Base-by-base conservation (phyloP, 2,113 vertebrate species). In the Oophaga pumilio region DNA sequence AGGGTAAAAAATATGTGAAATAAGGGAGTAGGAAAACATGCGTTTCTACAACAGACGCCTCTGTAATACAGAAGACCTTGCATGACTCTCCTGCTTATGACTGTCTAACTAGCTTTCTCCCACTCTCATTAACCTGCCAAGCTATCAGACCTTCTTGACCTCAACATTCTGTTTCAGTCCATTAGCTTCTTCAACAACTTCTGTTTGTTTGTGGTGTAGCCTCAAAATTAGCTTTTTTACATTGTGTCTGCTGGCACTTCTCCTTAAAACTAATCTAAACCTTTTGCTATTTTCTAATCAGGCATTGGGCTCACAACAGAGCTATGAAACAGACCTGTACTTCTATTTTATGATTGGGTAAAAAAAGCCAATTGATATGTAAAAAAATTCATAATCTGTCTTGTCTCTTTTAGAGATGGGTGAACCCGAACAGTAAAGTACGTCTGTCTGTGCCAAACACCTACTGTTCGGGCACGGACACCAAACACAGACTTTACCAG, bases 1-100 rank as follows among this genome's bases (percentile, higher is more conserved):
- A 80, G 18, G 24, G 77, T 49, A 81, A 87, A 24, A 87, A 71
- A 73, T 86, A 79, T 33, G 49, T 79, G 24, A 24, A 68, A 53
- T 57, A 87, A 64, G 28, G 8, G 50, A 28, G 56, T 18, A 50
- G 43, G 15, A 87, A 22, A 73, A 87, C n/a, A 28, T 53, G 33
- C 76, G 52, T 24, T 60, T 49, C 12, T 59, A n/a, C 71, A 50
- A 68, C 22, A 64, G 57, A 11, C 9, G 5, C 14, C 11, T 78
- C 52, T 86, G 52, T 73, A 20, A 74, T 73, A 6, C 57, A 53
- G 14, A 66, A 68, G 73, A 64, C 73, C 73, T 77, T 33, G 69
- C 12, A 4, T 85, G 81, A 81, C 60, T 64, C 17, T 69, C 11
- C 43, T 83, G 17, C 24, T 84, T 13, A 2, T 13, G 2, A 56